Base-by-base conservation (phyloP, 2,113 vertebrate genomes). In the Mustela lutreola region DNA sequence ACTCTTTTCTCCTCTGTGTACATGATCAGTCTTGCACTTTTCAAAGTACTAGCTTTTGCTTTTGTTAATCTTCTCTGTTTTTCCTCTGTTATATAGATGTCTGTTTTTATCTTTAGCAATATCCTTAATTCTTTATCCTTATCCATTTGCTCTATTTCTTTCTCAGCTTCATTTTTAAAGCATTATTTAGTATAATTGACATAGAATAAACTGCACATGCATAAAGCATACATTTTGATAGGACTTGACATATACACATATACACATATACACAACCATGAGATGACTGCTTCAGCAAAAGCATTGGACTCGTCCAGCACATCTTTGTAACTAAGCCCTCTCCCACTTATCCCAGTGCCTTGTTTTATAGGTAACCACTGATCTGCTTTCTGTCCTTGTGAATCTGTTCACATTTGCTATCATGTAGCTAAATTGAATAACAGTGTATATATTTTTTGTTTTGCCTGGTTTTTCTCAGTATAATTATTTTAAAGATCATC, bases 131-230 rank as follows among this genome's bases (percentile, higher is more conserved):
- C 15, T 42, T 88, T 80, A 70, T 67, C 56, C 78, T 26, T 79
- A 28, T 39, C 36, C 88, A 2, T 70, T 83, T 71, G 21, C 70
- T 90, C 42, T 73, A 21, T 93, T 96, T 86, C 16, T 90, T 83
- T 62, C 63, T 70, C 50, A 62, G 50, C 24, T 78, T 86, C 21
- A 85, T 63, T 89, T 95, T 92, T 75, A 45, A 93, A 70, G 26
- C 60, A 2, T 92, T 22, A 62, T 80, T 89, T 24, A 58, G 53
- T 22, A 8, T 39, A 87, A n/a, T 78, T 58, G 42, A 91, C 14
- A 15, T 60, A 33, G 28, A 58, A 78, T 45, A 97, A 87, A 81
- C 48, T 80, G 50, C 22, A 19, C 39, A 60, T 58, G 62, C 58
- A 67, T 70, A 81, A 86, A 79, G n/a, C 12, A 16, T 36, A 45